Percentiles rank a stretch among this genome's conserved stretches.
These are phyloP conservation scores for Endotricha flammealis DNA, from an alignment of 2,888 invertebrate genomes.

Conservation along the genomic window DNA sequence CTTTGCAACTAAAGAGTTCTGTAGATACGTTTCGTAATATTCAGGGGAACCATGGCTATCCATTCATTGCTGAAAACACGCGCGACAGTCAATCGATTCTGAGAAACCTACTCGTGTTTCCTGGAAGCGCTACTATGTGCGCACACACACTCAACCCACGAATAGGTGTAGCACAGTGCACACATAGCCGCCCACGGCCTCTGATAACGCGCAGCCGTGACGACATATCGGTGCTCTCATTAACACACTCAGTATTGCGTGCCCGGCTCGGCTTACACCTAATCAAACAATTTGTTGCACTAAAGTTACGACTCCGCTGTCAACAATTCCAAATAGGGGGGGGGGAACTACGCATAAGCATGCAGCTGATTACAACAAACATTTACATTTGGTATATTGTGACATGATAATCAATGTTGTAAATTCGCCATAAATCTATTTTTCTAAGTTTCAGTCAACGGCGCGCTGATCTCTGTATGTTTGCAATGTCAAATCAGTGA, in stretches of 20 bases:
- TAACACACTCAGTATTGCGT: constrained; percentile 61
- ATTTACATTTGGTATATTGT: constrained; percentile 2
- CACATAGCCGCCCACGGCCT: constrained; percentile 56
- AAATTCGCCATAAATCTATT: too few relatives aligned
- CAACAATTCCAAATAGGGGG: constrained; percentile 28
- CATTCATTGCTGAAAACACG: constrained; percentile 71
- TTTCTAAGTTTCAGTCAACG: too few relatives aligned
- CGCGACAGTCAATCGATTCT: constrained; percentile 66
- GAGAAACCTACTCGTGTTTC: constrained; percentile 73
- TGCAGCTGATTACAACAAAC: constrained; percentile 14
- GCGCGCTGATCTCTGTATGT: too few relatives aligned
- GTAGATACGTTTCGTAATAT: constrained; percentile 19
- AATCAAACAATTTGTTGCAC: constrained; percentile 58
- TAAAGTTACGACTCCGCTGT: constrained; percentile 39
- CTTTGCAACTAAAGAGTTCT: too few relatives aligned
- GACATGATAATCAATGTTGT: not conserved
- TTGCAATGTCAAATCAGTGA: too few relatives aligned
- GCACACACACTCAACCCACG: constrained; percentile 48
- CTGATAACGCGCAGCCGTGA: constrained; percentile 68
- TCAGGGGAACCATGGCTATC: constrained; percentile 34
- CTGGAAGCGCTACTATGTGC: constrained; percentile 70
- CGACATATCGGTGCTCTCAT: constrained; percentile 68
- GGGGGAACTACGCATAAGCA: constrained; percentile 24
- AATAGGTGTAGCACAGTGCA: constrained; percentile 40
- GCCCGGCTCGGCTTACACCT: constrained; percentile 61